Evolutionary conservation across 2,113 vertebrate genomes (phyloP).

Genomic region (Nannospalax galili): DNA sequence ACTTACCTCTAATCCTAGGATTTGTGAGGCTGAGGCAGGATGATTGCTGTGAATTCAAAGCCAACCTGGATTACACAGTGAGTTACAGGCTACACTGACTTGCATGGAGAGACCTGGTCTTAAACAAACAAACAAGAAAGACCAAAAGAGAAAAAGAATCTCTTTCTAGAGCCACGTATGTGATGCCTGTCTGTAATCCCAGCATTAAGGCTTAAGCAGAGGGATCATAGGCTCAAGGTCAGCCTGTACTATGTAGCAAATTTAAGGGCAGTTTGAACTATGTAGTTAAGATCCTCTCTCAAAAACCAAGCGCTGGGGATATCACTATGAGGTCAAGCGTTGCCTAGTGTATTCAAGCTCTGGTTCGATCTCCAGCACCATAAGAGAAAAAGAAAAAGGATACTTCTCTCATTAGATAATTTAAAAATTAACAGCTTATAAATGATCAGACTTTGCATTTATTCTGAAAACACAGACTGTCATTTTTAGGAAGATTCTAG

Average conservation of each 20-base stretch:
- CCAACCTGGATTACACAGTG: background rate
- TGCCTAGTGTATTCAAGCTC: background rate
- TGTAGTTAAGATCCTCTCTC: background rate
- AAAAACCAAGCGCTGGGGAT: background rate
- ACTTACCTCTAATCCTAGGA: too few relatives aligned
- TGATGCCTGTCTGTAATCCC: background rate
- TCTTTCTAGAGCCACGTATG: background rate
- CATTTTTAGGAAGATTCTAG: background rate
- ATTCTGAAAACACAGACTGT: background rate
- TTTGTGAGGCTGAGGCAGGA: background rate
- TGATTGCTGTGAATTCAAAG: background rate
- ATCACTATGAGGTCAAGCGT: background rate
- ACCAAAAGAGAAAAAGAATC: background rate
- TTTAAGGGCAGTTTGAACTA: background rate
- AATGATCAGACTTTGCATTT: background rate
- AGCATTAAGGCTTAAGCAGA: background rate
- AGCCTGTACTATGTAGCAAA: background rate
- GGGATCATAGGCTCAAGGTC: background rate
- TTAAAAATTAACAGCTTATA: background rate
- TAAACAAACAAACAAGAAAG: background rate
- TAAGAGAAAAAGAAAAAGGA: background rate
- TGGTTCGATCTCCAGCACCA: background rate
- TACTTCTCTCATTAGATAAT: background rate
- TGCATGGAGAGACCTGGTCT: background rate
- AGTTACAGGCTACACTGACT: background rate